Evolutionary conservation across 1,140 invertebrate species (phyloP).

Genomic region (Zaprionus davidi): DNA sequence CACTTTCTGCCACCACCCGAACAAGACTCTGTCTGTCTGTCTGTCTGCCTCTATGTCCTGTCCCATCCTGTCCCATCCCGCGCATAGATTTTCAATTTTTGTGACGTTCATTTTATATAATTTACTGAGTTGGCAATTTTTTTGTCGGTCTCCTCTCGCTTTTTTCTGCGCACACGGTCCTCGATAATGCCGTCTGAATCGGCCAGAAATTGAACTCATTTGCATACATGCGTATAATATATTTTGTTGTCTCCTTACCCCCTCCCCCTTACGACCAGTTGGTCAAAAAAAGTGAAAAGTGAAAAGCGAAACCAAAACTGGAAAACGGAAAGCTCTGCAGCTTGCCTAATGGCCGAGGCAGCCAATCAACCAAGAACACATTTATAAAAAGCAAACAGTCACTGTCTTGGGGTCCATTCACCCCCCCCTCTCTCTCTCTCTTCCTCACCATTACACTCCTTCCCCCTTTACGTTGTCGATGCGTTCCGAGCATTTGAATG

Average conservation of each 20-base stretch:
- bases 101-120: constrained; percentile 4
- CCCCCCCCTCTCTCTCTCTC: too few relatives aligned
- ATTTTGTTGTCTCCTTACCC: neutral
- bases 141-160: neutral
- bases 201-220: constrained; percentile 7
- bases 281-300: constrained; percentile 14
- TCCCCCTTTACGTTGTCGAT: neutral
- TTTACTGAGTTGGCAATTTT: constrained; percentile 7
- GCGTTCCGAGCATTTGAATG: constrained; percentile 56
- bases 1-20: neutral
- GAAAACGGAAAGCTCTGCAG: constrained; percentile 9
- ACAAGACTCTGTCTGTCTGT: neutral
- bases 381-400: constrained; percentile 51
- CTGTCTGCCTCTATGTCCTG: neutral
- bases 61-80: neutral
- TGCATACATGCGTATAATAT: constrained; percentile 6
- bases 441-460: too few relatives aligned
- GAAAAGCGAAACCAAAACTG: neutral
- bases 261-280: neutral
- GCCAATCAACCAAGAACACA: constrained; percentile 65
- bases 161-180: neutral
- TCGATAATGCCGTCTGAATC: constrained; percentile 2
- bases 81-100: constrained; percentile 8
- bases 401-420: neutral
- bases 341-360: constrained; percentile 62